Evolutionary conservation across 2,797 vertebrate genomes (phyloP), one percentile per base, ranked within the genome.

Genomic region (Perodicticus potto): DNA sequence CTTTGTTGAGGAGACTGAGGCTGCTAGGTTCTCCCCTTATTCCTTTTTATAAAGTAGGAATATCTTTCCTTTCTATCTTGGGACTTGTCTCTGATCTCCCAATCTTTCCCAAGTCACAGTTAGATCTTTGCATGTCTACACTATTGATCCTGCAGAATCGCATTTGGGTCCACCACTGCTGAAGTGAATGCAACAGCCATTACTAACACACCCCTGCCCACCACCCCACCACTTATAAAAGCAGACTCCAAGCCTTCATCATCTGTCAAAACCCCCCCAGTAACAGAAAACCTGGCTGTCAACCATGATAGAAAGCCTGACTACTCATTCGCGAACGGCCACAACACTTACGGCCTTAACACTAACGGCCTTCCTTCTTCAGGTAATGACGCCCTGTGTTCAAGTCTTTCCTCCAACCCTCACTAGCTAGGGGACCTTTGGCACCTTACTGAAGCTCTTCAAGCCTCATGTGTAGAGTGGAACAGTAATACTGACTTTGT

Each of bases 391-490:
- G 20, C 49, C 37, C 49, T n/a, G 40, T 34, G 37, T 29, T 96
- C 45, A 76, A 72, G 80, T 43, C n/a, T 8, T 0, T 27, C 11
- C 43, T 65, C 53, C 7, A 6, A 4, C 10, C n/a, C 40, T 89
- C 63, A 53, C 37, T 16, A 67, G 45, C 61, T 86, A 77, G 40
- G 86, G 59, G 57, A 80, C 81, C 72, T 19, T 13, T 29, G 72
- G 67, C 3, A 32, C 73, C 34, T 16, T 25, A 49, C 57, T 61
- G 53, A 92, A 81, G 16, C 27, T 89, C 12, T 49, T 32, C 73
- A 45, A 82, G 57, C 83, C 86, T 97, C 69, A n/a, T 63, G 27
- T 55, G 45, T 61, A 43, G 96, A 85, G 74, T 23, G 29, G 13
- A 45, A 34, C 29, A 78, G 7, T 40, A 63, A 27, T 9, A 59